phyloP scores from a whole-genome alignment of 2,888 invertebrate species.

The Rutpela maculata region DNA sequence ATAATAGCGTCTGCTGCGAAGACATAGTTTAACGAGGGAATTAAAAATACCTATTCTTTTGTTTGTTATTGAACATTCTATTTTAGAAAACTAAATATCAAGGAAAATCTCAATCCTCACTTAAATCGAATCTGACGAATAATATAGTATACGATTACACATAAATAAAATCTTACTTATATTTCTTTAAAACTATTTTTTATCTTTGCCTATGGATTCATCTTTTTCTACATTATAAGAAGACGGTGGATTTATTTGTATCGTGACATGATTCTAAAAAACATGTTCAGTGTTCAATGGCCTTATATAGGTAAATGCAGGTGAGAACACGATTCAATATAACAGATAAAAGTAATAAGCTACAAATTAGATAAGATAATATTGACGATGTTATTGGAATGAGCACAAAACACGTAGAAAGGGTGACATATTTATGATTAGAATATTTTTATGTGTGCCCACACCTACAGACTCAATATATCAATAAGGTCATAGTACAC shows the following conservation, averaged over 20 bases:
- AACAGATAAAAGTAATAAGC: slow-evolving; percentile 18
- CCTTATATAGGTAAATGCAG: neutral
- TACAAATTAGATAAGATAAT: slow-evolving; percentile 22
- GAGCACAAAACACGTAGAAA: neutral
- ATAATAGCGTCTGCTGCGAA: slow-evolving; percentile 22
- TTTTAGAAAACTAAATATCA: slow-evolving; percentile 13
- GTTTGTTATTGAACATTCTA: neutral
- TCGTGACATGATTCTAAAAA: too few species aligned
- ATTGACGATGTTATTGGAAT: neutral
- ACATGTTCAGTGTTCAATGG: neutral
- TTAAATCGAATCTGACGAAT: too few species aligned
- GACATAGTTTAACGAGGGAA: neutral
- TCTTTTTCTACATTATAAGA: too few species aligned
- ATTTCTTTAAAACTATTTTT: too few species aligned
- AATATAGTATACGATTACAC: too few species aligned
- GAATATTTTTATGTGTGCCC: neutral
- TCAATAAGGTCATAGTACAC: neutral
- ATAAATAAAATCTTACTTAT: too few species aligned
- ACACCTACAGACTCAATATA: neutral
- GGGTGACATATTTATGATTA: neutral
- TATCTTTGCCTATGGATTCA: too few species aligned
- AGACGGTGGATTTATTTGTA: too few species aligned
- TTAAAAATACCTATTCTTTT: neutral
- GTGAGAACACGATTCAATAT: slow-evolving; percentile 7
- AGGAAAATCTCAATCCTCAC: neutral